phyloP scores from a whole-genome alignment of 1,140 invertebrate genomes.

The Parapsyche elsis region DNA sequence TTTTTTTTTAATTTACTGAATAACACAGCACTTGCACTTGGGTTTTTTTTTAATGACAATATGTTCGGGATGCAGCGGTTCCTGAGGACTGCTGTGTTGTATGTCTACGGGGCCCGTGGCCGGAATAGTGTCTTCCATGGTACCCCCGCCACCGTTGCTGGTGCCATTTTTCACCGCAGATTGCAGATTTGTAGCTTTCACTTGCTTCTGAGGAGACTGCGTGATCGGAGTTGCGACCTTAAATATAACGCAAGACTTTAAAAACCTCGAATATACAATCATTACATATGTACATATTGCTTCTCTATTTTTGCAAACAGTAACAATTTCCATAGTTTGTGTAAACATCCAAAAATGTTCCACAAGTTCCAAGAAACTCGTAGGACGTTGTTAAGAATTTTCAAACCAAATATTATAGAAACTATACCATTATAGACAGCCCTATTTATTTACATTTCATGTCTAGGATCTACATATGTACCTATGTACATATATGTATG shows the following conservation, averaged over 20 bases:
- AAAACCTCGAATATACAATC: no score
- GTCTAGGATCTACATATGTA: no score
- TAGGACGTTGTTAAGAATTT: no score
- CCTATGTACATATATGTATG: no score
- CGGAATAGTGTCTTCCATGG: conserved; percentile 58
- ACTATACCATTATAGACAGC: no score
- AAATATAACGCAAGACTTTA: conserved; percentile 42
- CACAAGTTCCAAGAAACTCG: no score
- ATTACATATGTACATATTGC: no score
- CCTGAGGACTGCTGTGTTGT: conserved; percentile 76
- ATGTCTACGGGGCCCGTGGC: conserved; percentile 76
- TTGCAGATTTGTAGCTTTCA: conserved; percentile 59
- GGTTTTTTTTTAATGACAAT: conserved; percentile 90
- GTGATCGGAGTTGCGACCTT: conserved; percentile 60
- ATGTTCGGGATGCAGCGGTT: conserved; percentile 84
- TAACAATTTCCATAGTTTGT: no score
- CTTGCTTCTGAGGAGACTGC: conserved; percentile 62
- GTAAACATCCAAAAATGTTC: no score
- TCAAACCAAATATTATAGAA: no score
- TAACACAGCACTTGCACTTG: conserved; percentile 89
- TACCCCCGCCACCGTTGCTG: conserved; percentile 62
- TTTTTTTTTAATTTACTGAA: conserved; percentile 73
- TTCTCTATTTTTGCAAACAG: no score
- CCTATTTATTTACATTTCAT: no score
- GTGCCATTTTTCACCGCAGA: conserved; percentile 62